These are phyloP conservation scores for Drosophila buzzatii DNA, from an alignment of 2,888 invertebrate genomes.

Conservation along the genomic window DNA sequence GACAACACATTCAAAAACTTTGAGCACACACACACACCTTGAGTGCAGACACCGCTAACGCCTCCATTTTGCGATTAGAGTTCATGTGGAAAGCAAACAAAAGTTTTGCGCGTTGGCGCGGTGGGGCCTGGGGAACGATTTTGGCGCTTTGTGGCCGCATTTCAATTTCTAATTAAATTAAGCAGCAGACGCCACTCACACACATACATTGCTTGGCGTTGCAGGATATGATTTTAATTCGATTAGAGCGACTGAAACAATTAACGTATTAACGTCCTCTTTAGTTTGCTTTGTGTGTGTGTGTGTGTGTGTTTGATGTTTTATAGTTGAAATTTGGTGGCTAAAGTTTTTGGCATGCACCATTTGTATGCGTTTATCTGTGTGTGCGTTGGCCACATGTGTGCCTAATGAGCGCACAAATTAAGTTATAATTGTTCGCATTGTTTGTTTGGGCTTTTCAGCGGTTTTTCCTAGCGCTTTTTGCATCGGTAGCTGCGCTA, in stretches of 20 bases:
- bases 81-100: constrained; percentile 63
- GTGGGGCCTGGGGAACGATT: constrained; percentile 45
- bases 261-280: constrained; percentile 85
- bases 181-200: constrained; percentile 46
- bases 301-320: constrained; percentile 43
- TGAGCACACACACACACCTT: constrained; percentile 69
- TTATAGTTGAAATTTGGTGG: constrained; percentile 57
- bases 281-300: constrained; percentile 63
- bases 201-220: constrained; percentile 44
- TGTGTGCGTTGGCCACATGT: constrained; percentile 62
- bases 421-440: constrained; percentile 79
- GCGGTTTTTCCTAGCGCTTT: constrained; percentile 42
- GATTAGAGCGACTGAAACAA: constrained; percentile 85
- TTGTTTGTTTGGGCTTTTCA: constrained; percentile 67
- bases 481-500: constrained; percentile 47
- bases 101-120: constrained; percentile 58
- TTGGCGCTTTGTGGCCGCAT: constrained; percentile 61
- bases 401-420: constrained; percentile 81
- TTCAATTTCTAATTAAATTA: constrained; percentile 81
- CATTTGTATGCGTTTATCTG: constrained; percentile 23
- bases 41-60: constrained; percentile 43
- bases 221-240: constrained; percentile 85
- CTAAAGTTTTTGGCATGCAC: constrained; percentile 50
- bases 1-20: constrained; percentile 38
- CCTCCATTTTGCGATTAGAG: constrained; percentile 43